Evolutionary conservation across 2,113 vertebrate genomes (phyloP), one percentile per base, ranked within the genome.

Genomic region (Callorhinus ursinus): DNA sequence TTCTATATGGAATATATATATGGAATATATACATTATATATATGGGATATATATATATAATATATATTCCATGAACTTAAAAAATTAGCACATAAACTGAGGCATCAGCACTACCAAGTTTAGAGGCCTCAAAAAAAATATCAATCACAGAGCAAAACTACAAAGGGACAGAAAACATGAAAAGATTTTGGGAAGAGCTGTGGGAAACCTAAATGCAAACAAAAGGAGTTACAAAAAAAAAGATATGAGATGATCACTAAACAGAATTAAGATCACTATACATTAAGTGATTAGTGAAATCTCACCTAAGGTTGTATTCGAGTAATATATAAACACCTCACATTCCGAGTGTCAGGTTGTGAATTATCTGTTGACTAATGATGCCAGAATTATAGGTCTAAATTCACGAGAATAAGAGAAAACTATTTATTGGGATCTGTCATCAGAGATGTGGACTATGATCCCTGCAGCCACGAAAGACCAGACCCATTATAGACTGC

Each of bases 391-490:
- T 93, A 42, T 7, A 49, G 8, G 14, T 61, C 36, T 93, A 46
- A 51, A 93, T 82, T 95, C 49, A 57, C 31, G 21, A 83, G 51
- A 72, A 46, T 65, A 84, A 76, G 77, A 59, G 51, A 95, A 95
- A 89, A 92, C 19, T 82, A 79, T 57, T 93, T 91, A 82, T 4
- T 88, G 61, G 36, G 53, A 36, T 80, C 57, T 80, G 53, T 63
- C 84, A 65, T 61, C 63, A 69, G 7, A 96, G 67, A 63, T 61
- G 13, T 61, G n/a, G 69, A 61, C 6, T 26, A 19, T n/a, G 67
- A 12, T 80, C 46, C 87, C 42, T 57, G 39, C 69, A 92, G 61
- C 72, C 63, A 82, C 53, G 72, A 93, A 89, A 91, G 51, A 57
- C 31, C 87, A 79, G 21, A 59, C 6, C 31, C 53, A 15, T 72